A percentile compares a stretch with the other conserved stretches of the same genome.
Conservation (phyloP, 2,888 invertebrate genomes). For the Lasioglossum lativentre region DNA sequence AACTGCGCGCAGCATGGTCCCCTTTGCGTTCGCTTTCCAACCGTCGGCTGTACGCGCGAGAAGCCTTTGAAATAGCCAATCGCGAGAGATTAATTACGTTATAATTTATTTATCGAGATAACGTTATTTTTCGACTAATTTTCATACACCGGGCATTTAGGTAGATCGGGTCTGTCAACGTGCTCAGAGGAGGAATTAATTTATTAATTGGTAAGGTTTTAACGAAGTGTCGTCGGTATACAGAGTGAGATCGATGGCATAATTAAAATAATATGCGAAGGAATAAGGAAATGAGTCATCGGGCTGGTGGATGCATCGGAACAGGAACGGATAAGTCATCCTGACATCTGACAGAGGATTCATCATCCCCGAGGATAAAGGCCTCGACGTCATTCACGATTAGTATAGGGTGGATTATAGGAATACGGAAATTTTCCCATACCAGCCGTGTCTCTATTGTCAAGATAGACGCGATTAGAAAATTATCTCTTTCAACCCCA, state of each 20-base stretch:
- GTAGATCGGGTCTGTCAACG: not conserved
- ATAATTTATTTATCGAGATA: not conserved
- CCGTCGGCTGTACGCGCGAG: not conserved
- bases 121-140: not conserved
- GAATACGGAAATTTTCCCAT: conserved; percentile 10
- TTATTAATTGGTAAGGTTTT: conserved; percentile 1
- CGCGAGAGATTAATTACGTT: not conserved
- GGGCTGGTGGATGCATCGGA: not conserved
- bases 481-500: not conserved
- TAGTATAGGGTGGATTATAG: not conserved
- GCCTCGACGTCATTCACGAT: conserved; percentile 9
- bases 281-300: conserved; percentile 16
- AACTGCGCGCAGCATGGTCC: not conserved
- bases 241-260: not conserved
- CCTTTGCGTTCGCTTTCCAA: not conserved
- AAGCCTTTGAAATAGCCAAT: not conserved
- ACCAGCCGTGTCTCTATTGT: not conserved
- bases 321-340: conserved; percentile 17
- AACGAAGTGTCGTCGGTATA: not conserved
- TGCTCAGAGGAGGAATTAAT: not conserved
- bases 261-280: not conserved
- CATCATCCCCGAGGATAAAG: conserved; percentile 9
- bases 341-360: conserved; percentile 11
- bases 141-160: not conserved
- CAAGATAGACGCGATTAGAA: not conserved